Evolutionary conservation across 2,888 invertebrate genomes (phyloP).

Genomic region (Meta bourneti): DNA sequence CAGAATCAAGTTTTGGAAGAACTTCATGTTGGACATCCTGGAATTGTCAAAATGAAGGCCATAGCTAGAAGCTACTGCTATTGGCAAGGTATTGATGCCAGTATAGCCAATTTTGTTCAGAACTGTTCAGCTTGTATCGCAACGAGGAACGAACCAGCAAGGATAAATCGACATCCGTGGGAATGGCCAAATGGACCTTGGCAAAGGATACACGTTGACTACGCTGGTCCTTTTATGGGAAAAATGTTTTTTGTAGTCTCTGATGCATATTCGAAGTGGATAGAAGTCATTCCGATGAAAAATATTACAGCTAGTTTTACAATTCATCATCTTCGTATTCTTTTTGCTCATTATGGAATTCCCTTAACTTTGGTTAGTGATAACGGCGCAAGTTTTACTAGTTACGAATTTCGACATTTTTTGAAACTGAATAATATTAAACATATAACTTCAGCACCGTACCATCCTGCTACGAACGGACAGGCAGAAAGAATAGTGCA

Average conservation of each 20-base stretch:
- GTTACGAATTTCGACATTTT: slow-evolving; percentile 46
- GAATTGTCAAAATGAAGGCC: slow-evolving; percentile 36
- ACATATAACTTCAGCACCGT: slow-evolving; percentile 76
- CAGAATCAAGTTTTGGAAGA: slow-evolving; percentile 11
- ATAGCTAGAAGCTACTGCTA: slow-evolving; percentile 38
- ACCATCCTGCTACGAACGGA: slow-evolving; percentile 78
- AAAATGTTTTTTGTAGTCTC: slow-evolving; percentile 78
- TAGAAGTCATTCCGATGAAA: slow-evolving; percentile 47
- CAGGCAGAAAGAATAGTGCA: slow-evolving; percentile 78
- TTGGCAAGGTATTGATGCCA: slow-evolving; percentile 34
- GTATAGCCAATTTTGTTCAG: slow-evolving; percentile 33
- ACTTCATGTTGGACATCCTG: slow-evolving; percentile 65
- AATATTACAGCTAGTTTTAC: slow-evolving; percentile 35
- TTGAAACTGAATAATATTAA: slow-evolving; percentile 76
- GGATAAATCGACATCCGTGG: slow-evolving; percentile 38
- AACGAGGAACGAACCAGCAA: slow-evolving; percentile 36
- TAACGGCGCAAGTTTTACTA: slow-evolving; percentile 63
- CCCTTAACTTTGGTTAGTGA: slow-evolving; percentile 61
- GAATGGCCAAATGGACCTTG: slow-evolving; percentile 77
- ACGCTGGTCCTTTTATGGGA: slow-evolving; percentile 63
- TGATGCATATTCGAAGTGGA: slow-evolving; percentile 59
- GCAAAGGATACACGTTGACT: slow-evolving; percentile 81
- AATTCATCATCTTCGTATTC: slow-evolving; percentile 23
- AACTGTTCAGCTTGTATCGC: slow-evolving; percentile 38
- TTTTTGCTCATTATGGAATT: slow-evolving; percentile 55